Percentiles rank a stretch among this genome's conserved stretches.
Evolutionary conservation across 2,113 vertebrate genomes (phyloP).

Genomic region (Leuciscus idus): DNA sequence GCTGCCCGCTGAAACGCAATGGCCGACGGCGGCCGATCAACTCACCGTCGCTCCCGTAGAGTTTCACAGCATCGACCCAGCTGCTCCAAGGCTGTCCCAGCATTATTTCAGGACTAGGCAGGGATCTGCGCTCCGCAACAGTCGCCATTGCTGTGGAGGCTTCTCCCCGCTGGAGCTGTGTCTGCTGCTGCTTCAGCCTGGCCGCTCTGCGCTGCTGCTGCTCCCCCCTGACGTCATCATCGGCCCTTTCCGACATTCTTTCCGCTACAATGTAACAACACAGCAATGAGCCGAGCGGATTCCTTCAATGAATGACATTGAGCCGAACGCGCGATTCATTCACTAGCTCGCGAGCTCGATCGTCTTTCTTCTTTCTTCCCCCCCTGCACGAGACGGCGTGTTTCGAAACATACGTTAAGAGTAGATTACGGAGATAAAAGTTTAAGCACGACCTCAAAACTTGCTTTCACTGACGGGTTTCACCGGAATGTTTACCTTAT

Average conservation of each 20-base stretch:
- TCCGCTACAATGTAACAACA: constrained; percentile 95
- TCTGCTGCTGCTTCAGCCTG: constrained; percentile 81
- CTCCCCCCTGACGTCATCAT: constrained; percentile 96
- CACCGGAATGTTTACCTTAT: not conserved
- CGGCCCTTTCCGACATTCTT: constrained; percentile 99
- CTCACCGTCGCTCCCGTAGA: constrained; percentile 95
- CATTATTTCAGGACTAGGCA: constrained; percentile 95
- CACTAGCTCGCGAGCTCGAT: not conserved
- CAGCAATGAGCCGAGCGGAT: constrained; percentile 72
- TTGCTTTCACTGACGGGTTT: constrained; percentile 30
- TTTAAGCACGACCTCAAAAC: constrained; percentile 52
- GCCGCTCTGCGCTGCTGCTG: constrained; percentile 85
- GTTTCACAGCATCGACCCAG: constrained; percentile 94
- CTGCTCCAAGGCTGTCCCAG: constrained; percentile 94
- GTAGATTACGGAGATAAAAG: constrained; percentile 44
- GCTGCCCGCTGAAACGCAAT: constrained; percentile 63
- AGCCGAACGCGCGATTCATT: constrained; percentile 55
- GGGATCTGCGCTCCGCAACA: constrained; percentile 90
- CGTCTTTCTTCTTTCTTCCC: not conserved
- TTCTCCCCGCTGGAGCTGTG: constrained; percentile 83
- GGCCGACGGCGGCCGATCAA: constrained; percentile 56
- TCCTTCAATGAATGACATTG: constrained; percentile 59
- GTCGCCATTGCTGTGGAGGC: constrained; percentile 92
- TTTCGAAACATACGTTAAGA: constrained; percentile 11
- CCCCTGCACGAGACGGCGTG: not conserved